Evolutionary conservation across 2,888 invertebrate genomes (phyloP), one percentile per base, ranked within the genome.

Genomic region (Rhorus exstirpatorius): DNA sequence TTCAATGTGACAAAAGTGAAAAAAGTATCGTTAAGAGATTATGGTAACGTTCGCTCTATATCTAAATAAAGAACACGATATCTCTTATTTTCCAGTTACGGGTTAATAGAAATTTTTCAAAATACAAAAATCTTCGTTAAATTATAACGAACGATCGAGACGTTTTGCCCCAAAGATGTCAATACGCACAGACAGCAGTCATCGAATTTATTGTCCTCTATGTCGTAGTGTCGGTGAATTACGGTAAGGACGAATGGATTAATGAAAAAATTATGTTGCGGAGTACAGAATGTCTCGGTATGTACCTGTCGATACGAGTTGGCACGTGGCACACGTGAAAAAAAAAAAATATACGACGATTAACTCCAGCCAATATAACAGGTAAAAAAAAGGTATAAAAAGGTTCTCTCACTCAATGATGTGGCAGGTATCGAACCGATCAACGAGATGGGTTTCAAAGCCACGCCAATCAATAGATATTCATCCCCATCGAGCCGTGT

Each of bases 391-490:
- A 38, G 60, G 67, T 79, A 61, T 24, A 75, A 82, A 79, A 79
- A 83, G 79, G 83, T 71, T 78, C 68, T 68, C 78, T 70, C 79
- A 63, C 63, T 79, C 67, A 61, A 67, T 76, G 86, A 86, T 78
- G 85, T 71, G 74, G 87, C 90, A 89, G 89, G 89, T 89, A 88
- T 89, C 87, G 86, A 86, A 84, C 77, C 84, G 88, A 88, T 89
- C 84, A 84, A 76, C 79, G 85, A 88, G 87, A 88, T 89, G 83
- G 76, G 83, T 68, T 79, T 76, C 17, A 26, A 88, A 83, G 83
- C 86, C 84, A 86, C 84, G 82, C 88, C 90, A 91, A 92, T 91
- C 92, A 91, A 92, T 91, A 90, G 91, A 92, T 91, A 91, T 92
- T 91, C 90, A 91, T 90, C 92, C 91, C 87, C 86, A 91, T 90